These are phyloP conservation scores for Emberiza fucata DNA, from an alignment of 2,113 vertebrate genomes.

Conservation along the genomic window DNA sequence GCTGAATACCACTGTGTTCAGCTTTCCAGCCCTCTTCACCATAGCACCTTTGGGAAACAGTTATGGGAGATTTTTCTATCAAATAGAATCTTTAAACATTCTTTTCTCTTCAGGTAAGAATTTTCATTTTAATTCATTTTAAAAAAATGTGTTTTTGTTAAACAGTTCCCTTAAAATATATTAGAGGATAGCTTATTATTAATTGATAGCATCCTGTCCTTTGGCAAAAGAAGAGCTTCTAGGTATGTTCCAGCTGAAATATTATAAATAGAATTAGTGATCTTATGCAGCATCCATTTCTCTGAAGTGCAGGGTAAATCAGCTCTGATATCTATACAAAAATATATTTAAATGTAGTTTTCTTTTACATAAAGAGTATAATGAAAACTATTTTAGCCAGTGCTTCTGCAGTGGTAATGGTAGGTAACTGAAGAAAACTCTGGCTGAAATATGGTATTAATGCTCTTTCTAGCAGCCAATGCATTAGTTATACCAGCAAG, in stretches of 20 bases:
- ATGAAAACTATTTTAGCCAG: neutral
- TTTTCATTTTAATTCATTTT: neutral
- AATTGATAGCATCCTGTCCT: neutral
- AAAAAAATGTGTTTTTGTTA: neutral
- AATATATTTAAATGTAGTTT: neutral
- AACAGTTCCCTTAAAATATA: neutral
- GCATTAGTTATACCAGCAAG: neutral
- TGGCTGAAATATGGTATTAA: neutral
- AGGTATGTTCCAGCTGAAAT: neutral
- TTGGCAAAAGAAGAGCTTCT: neutral
- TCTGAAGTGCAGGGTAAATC: neutral
- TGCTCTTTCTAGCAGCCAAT: neutral
- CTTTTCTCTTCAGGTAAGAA: neutral
- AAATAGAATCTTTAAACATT: neutral
- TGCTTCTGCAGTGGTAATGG: neutral
- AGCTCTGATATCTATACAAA: neutral
- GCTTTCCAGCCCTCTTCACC: neutral
- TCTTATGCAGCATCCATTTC: neutral
- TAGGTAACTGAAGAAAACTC: neutral
- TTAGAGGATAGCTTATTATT: neutral
- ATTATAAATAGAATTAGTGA: neutral
- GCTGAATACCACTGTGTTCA: neutral
- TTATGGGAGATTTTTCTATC: neutral
- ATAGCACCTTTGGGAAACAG: neutral
- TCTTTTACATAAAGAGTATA: neutral